Conservation (phyloP, 2,797 vertebrate species). For the Halcyon chelicuti region DNA sequence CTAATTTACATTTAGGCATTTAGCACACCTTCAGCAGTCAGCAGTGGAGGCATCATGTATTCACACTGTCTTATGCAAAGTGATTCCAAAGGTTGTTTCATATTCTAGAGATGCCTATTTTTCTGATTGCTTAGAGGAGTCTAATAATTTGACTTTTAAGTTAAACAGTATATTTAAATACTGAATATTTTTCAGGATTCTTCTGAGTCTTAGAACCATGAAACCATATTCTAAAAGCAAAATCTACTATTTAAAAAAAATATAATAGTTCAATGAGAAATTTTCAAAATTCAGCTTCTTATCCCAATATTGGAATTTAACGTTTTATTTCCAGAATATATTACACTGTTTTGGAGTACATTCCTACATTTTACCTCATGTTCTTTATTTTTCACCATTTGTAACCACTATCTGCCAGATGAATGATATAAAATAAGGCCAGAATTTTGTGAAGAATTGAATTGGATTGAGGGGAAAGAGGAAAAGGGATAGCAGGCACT, state of each 20-base stretch:
- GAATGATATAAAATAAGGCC: background rate
- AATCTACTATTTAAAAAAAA: background rate
- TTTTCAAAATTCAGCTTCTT: background rate
- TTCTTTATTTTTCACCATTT: background rate
- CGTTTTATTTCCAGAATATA: background rate
- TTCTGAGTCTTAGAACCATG: background rate
- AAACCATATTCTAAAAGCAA: background rate
- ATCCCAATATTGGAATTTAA: background rate
- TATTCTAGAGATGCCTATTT: background rate
- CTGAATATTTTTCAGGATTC: background rate
- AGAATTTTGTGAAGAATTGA: background rate
- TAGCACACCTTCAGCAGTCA: background rate
- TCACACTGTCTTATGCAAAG: background rate
- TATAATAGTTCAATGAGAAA: background rate
- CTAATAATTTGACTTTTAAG: background rate
- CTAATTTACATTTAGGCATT: background rate
- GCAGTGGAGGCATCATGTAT: background rate
- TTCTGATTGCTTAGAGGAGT: background rate
- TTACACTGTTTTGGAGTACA: background rate
- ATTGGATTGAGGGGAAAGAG: background rate
- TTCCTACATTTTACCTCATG: background rate
- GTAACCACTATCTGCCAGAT: background rate
- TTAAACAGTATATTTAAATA: background rate
- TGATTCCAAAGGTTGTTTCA: background rate
- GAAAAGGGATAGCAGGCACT: background rate